Evolutionary conservation across 2,113 vertebrate genomes (phyloP), one percentile per base, ranked within the genome.

Genomic region (Terrapene triunguis): DNA sequence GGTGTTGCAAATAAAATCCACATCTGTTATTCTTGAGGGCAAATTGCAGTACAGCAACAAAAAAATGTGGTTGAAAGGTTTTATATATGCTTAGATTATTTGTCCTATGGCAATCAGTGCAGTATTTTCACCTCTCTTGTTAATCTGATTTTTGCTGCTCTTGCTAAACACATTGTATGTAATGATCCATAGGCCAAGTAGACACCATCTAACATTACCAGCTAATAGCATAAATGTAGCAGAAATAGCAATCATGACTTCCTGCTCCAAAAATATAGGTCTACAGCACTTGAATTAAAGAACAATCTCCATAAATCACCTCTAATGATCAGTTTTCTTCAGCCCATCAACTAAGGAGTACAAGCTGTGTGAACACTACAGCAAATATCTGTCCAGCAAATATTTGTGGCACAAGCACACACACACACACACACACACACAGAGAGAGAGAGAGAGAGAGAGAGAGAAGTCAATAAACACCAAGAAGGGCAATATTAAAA

Each of bases 71-170:
- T 96, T 95, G 85, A 96, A 96, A 97, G 88, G 83, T 29, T 91
- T 88, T 95, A 94, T 85, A 91, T 82, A 51, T 93, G 42, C 88
- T 87, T 74, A n/a, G 47, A 51, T 85, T 89, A 92, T 88, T 97
- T 96, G 90, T 79, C 48, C n/a, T 85, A 1, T 59, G 76, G 95
- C 92, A 96, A 91, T 59, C 93, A 95, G 81, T 86, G 78, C 89
- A 92, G 38, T 82, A 84, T 95, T 96, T 97, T 97, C 94, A 95
- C 55, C 72, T 85, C 93, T 91, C 92, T 95, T 84, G 89, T 95
- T 47, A 80, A 74, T 92, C 84, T 88, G 91, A 74, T 91, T 91
- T 95, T 79, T 54, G n/a, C 91, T 88, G 54, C 50, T 84, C 17
- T 6, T 85, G 62, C 38, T 94, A 93, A 89, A 84, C 74, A 0